Percentiles rank a stretch among this genome's conserved stretches.
Conservation (phyloP, 2,113 vertebrate genomes). For the Grammomys dolichurus region DNA sequence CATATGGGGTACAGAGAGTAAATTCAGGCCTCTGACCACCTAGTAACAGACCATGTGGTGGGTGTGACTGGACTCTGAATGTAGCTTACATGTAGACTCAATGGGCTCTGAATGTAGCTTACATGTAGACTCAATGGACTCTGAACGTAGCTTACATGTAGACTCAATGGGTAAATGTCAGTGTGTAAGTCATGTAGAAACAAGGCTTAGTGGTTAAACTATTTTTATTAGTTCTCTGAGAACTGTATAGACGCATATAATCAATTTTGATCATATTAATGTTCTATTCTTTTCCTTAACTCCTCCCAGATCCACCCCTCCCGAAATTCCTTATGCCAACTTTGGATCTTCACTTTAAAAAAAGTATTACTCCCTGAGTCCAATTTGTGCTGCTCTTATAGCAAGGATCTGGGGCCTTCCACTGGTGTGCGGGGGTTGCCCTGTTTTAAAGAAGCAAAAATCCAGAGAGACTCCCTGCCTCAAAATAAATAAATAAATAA, state of each 20-base stretch:
- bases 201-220: slow-evolving; percentile 14
- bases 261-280: background rate
- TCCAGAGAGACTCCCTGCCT: background rate
- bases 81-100: background rate
- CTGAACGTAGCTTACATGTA: background rate
- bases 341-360: background rate
- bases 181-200: background rate
- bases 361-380: background rate
- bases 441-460: background rate
- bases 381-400: background rate
- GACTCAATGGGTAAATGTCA: background rate
- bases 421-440: too few species aligned
- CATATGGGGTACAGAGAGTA: background rate
- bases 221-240: background rate
- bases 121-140: background rate
- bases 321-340: background rate
- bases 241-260: background rate
- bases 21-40: background rate
- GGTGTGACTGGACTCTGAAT: background rate
- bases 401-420: background rate
- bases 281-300: background rate
- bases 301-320: background rate
- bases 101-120: background rate
- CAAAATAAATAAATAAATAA: background rate
- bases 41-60: background rate